Evolutionary conservation across 2,113 vertebrate genomes (phyloP).

Genomic region (Neopipo cinnamomea): DNA sequence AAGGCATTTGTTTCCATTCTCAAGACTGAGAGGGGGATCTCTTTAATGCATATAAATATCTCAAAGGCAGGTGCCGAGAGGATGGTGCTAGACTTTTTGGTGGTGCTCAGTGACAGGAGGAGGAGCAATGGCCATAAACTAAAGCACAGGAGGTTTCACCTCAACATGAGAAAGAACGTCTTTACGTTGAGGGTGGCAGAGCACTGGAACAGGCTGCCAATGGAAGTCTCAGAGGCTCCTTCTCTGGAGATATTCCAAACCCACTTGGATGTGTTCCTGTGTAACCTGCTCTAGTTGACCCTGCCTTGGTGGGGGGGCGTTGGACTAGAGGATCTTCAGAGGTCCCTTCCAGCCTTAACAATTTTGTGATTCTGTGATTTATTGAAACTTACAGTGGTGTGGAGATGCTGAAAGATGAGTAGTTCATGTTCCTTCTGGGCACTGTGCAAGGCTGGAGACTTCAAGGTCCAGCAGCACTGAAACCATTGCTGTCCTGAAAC

Average conservation of each 20-base stretch:
- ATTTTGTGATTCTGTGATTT: neutral
- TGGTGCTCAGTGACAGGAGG: too few relatives aligned
- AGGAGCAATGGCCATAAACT: neutral
- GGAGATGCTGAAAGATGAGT: neutral
- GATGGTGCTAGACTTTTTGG: neutral
- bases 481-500: neutral
- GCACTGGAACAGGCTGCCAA: neutral
- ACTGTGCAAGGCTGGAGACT: neutral
- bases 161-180: neutral
- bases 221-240: too few relatives aligned
- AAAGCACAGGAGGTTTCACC: neutral
- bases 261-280: neutral
- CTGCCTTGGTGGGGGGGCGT: too few relatives aligned
- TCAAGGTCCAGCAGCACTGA: neutral
- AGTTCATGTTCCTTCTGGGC: neutral
- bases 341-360: neutral
- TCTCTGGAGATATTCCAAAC: neutral
- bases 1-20: neutral
- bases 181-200: neutral
- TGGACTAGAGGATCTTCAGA: neutral
- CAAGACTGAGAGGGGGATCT: neutral
- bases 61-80: neutral
- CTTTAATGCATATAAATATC: neutral
- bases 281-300: neutral
- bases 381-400: accelerated